These are phyloP conservation scores for Cryptomyrus ogoouensis DNA, from an alignment of 2,113 vertebrate species.

Conservation along the genomic window DNA sequence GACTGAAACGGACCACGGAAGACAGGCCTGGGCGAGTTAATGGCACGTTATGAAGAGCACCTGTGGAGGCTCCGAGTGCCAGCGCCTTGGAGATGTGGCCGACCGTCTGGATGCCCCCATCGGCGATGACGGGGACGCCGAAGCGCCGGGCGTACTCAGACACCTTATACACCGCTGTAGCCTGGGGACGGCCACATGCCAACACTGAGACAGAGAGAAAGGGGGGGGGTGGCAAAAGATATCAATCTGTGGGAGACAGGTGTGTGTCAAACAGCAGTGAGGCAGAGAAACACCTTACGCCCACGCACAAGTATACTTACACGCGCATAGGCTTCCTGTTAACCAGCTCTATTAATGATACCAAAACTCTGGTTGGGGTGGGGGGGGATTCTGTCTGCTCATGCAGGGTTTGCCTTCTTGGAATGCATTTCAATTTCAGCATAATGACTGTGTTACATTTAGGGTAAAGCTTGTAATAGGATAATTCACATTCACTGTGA, in stretches of 20 bases:
- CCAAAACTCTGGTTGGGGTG: not conserved
- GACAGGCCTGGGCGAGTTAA: not conserved
- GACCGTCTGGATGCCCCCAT: constrained; percentile 90
- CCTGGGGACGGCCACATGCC: constrained; percentile 91
- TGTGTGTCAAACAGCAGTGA: not conserved
- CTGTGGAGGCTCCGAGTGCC: constrained; percentile 89
- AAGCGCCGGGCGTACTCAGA: constrained; percentile 90
- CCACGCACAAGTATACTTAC: not conserved
- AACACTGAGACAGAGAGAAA: constrained; percentile 67
- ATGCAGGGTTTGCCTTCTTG: not conserved
- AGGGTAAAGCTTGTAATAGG: not conserved
- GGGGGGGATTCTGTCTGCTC: not conserved
- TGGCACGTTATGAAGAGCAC: constrained; percentile 50
- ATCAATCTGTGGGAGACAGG: not conserved
- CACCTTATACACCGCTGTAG: constrained; percentile 94
- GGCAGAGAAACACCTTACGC: not conserved
- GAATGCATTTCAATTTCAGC: not conserved
- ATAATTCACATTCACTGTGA: too few relatives aligned
- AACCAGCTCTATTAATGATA: not conserved
- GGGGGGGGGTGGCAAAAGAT: not conserved
- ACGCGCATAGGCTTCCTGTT: not conserved
- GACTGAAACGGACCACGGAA: not conserved
- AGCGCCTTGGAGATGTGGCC: constrained; percentile 92
- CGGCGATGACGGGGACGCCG: constrained; percentile 87
- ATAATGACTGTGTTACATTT: not conserved